A percentile compares a stretch with the other conserved stretches of the same genome.
Evolutionary conservation across 2,888 invertebrate species (phyloP).

Genomic region (Diabrotica balteata): DNA sequence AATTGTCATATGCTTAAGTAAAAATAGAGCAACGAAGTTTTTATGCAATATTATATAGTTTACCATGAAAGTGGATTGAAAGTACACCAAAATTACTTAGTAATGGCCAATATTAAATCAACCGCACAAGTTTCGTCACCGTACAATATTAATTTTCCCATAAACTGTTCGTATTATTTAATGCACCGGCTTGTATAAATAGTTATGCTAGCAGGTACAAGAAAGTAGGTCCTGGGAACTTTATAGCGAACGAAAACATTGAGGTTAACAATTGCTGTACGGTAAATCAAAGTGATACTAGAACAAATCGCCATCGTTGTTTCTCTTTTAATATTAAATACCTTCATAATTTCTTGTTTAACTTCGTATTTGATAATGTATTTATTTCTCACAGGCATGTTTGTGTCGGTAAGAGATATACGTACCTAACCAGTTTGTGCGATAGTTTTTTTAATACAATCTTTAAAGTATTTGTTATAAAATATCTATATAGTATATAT

Average conservation of each 20-base stretch:
- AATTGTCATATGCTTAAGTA: no score
- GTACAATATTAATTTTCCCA: conserved; percentile 11
- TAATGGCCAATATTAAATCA: no score
- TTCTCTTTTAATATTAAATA: conserved; percentile 24
- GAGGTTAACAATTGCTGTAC: conserved; percentile 41
- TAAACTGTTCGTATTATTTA: background rate
- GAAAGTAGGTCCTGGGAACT: conserved; percentile 18
- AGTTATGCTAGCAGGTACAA: background rate
- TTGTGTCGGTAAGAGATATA: background rate
- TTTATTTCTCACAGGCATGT: background rate
- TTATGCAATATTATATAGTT: no score
- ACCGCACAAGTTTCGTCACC: no score
- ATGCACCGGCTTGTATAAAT: conserved; percentile 1
- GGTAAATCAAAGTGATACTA: conserved; percentile 42
- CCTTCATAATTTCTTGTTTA: conserved; percentile 11
- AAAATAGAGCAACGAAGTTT: no score
- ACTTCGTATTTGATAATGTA: background rate
- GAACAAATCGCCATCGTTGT: conserved; percentile 36
- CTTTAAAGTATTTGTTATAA: background rate
- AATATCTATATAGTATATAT: no score
- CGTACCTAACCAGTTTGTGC: background rate
- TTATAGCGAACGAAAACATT: conserved; percentile 23
- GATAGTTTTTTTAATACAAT: background rate
- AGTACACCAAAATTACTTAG: no score
- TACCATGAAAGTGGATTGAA: no score